phyloP scores from a whole-genome alignment of 2,888 invertebrate genomes.

The Dyspetes luteomarginatus region DNA sequence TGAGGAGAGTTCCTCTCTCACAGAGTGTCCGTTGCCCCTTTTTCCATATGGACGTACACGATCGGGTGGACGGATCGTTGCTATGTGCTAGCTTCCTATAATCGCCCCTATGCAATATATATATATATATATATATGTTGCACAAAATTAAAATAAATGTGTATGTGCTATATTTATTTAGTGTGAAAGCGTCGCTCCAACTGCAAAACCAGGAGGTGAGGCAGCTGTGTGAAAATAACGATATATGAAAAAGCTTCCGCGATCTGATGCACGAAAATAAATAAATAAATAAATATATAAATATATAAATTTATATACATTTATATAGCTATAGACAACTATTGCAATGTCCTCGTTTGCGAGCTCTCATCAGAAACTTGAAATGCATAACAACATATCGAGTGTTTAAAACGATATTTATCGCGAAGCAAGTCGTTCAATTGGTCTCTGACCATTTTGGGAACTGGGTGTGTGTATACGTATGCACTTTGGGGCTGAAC shows the following conservation, averaged over 20 bases:
- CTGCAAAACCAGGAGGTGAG: not conserved
- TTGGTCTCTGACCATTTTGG: slow-evolving; percentile 52
- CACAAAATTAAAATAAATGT: not conserved
- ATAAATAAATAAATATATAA: slow-evolving; percentile 16
- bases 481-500: slow-evolving; percentile 38
- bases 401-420: slow-evolving; percentile 59
- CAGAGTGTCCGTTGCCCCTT: not conserved
- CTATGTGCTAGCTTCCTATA: slow-evolving; percentile 27
- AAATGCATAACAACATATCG: slow-evolving; percentile 1
- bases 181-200: slow-evolving; percentile 1
- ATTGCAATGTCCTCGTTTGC: slow-evolving; percentile 11
- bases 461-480: slow-evolving; percentile 15
- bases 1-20: not conserved
- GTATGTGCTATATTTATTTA: not conserved
- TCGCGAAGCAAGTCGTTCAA: slow-evolving; percentile 59
- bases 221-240: slow-evolving; percentile 51
- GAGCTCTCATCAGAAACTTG: slow-evolving; percentile 39
- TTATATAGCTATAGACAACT: not conserved
- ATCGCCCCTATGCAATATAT: not conserved
- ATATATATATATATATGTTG: not conserved
- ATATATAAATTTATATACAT: not conserved
- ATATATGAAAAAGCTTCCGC: slow-evolving; percentile 51
- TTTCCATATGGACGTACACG: slow-evolving; percentile 1
- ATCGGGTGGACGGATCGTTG: not conserved
- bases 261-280: slow-evolving; percentile 20